phyloP scores from a whole-genome alignment of 1,140 invertebrate genomes.

The Cyclina sinensis region DNA sequence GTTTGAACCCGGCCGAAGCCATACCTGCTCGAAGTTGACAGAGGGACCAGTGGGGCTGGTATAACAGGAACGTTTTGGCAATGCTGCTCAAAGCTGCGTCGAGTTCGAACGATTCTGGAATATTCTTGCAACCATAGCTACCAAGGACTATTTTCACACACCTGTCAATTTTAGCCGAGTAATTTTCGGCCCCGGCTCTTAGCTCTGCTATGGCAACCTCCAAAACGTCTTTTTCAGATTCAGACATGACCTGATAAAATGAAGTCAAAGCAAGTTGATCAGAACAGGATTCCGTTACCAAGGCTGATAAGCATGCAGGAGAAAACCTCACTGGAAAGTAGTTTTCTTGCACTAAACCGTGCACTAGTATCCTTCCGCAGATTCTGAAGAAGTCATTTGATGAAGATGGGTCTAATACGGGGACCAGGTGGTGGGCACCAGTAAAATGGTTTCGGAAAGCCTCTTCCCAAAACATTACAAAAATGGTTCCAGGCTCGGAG shows the following conservation, averaged over 20 bases:
- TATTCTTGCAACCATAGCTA: conserved; percentile 57
- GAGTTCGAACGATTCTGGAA: conserved; percentile 51
- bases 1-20: neutral
- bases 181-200: conserved; percentile 36
- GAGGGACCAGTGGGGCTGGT: conserved; percentile 62
- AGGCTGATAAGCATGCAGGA: conserved; percentile 31
- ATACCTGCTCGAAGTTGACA: conserved; percentile 54
- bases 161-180: conserved; percentile 45
- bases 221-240: conserved; percentile 57
- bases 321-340: conserved; percentile 64
- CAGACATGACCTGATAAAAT: conserved; percentile 55
- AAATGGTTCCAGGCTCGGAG: neutral
- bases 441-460: conserved; percentile 59
- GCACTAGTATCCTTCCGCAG: conserved; percentile 59
- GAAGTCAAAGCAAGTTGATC: conserved; percentile 57
- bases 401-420: conserved; percentile 49
- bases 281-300: conserved; percentile 39
- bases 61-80: conserved; percentile 47
- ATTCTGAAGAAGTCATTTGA: conserved; percentile 61
- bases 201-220: conserved; percentile 54
- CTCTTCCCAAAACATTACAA: conserved; percentile 69
- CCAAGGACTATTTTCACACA: conserved; percentile 54
- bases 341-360: conserved; percentile 61
- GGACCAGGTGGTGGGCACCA: conserved; percentile 60
- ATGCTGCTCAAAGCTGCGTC: conserved; percentile 39